A percentile compares a stretch with the other conserved stretches of the same genome.
Conservation (phyloP, 92 coral and sea anemone species). For the Epizoanthus rinbou region DNA sequence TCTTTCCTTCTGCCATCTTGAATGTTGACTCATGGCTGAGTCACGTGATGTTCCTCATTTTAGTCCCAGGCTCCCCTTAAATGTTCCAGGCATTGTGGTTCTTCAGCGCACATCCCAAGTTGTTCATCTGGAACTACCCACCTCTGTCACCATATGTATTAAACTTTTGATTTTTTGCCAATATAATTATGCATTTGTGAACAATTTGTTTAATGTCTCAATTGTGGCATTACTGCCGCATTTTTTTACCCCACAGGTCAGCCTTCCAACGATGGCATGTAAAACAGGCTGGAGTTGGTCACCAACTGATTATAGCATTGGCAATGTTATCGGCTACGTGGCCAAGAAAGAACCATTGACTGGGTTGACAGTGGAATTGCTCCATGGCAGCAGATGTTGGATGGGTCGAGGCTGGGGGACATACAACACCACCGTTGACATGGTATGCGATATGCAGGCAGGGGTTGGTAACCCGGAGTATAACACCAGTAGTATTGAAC, state of each 20-base stretch:
- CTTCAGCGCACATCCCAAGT: no score
- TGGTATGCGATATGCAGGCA: conserved; percentile 72
- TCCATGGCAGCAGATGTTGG: conserved; percentile 70
- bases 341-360: conserved; percentile 57
- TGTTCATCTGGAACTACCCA: no score
- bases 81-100: no score
- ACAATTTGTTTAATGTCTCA: no score
- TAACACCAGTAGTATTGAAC: conserved; percentile 48
- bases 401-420: neutral
- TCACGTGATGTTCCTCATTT: no score
- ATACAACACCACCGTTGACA: conserved; percentile 59
- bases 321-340: conserved; percentile 76
- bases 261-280: conserved; percentile 83
- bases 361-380: conserved; percentile 72
- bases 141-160: no score
- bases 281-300: conserved; percentile 63
- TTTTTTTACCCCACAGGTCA: neutral
- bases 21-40: no score
- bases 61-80: no score
- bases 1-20: no score
- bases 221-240: no score
- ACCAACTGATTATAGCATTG: conserved; percentile 52
- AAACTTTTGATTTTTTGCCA: no score
- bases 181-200: no score
- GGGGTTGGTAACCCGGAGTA: conserved; percentile 81